These are phyloP conservation scores for Gyps fulvus DNA, from an alignment of 2,113 vertebrate species.

Conservation along the genomic window DNA sequence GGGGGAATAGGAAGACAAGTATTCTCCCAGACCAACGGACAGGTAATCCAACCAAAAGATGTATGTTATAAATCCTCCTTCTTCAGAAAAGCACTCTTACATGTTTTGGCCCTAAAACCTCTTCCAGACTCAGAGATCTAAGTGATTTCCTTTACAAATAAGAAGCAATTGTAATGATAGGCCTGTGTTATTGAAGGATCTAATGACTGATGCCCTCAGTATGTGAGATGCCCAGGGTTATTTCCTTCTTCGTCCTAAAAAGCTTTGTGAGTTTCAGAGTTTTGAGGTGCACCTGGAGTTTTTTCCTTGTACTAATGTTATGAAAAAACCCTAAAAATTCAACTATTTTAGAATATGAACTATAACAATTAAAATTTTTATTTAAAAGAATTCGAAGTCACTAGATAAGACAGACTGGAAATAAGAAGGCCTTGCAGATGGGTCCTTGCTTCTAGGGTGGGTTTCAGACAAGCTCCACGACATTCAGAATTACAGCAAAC, in stretches of 20 bases:
- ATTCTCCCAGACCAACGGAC: not conserved
- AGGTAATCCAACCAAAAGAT: not conserved
- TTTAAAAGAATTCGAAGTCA: not conserved
- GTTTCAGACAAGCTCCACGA: not conserved
- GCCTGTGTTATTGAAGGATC: not conserved
- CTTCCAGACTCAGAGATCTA: not conserved
- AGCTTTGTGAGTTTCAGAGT: not conserved
- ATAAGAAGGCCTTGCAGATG: not conserved
- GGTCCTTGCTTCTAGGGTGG: not conserved
- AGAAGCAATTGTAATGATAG: not conserved
- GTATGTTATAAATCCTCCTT: not conserved
- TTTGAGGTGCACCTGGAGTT: not conserved
- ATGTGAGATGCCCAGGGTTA: not conserved
- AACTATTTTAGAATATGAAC: not conserved
- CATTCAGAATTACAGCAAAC: not conserved
- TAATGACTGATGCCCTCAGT: not conserved
- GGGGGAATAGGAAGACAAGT: not conserved
- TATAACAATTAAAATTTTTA: not conserved
- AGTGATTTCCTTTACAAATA: not conserved
- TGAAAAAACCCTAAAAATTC: not conserved
- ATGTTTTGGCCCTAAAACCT: not conserved
- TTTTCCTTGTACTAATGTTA: not conserved
- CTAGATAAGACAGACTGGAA: not conserved
- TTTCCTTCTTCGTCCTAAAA: not conserved
- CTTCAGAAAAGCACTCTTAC: not conserved